Evolutionary conservation across 2,888 invertebrate species (phyloP).

Genomic region (Papilio demoleus): DNA sequence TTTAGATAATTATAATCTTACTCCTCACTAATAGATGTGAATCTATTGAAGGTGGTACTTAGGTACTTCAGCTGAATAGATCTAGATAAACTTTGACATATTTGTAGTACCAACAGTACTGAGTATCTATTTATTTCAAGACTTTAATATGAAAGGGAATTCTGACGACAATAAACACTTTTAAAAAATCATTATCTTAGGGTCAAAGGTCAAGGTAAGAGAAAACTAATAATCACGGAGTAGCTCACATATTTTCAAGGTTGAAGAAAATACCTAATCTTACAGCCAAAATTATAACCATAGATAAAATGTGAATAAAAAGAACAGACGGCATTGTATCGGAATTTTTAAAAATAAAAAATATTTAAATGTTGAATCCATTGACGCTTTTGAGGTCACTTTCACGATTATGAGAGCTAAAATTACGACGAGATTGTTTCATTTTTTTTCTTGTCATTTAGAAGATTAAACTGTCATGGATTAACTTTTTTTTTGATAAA

Average conservation of each 20-base stretch:
- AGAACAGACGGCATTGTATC: neutral
- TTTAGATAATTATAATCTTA: neutral
- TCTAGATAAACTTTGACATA: no score
- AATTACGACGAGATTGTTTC: constrained; percentile 4
- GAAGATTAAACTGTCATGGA: constrained; percentile 22
- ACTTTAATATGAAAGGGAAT: neutral
- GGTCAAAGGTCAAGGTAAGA: neutral
- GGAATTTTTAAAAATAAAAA: constrained; percentile 13
- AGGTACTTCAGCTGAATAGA: no score
- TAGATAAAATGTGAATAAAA: neutral
- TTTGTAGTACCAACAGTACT: no score
- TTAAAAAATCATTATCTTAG: neutral
- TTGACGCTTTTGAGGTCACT: constrained; percentile 24
- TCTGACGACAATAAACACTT: neutral
- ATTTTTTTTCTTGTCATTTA: constrained; percentile 11
- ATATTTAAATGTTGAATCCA: constrained; percentile 1
- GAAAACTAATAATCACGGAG: neutral
- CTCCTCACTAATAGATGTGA: no score
- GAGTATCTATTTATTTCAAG: neutral
- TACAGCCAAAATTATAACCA: no score
- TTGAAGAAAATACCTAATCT: no score
- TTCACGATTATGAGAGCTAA: constrained; percentile 31
- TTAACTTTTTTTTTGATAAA: constrained; percentile 19
- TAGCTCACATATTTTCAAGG: no score
- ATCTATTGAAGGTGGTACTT: no score